Percentiles rank a stretch among this genome's conserved stretches.
Evolutionary conservation across 2,113 vertebrate species (phyloP).

Genomic region (Lophius piscatorius): DNA sequence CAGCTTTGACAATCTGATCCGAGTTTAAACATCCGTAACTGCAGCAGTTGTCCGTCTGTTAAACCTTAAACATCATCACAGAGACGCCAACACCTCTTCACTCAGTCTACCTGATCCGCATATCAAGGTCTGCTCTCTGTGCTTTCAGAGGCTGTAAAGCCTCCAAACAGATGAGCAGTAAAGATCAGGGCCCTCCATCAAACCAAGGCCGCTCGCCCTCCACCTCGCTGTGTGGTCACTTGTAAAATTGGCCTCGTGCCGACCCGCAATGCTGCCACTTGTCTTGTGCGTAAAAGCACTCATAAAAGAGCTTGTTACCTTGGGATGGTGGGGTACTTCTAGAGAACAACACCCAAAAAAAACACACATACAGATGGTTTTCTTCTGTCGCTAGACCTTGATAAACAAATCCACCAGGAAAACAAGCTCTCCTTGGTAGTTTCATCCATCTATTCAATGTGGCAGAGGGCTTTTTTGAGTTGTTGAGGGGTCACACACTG

Average conservation of each 20-base stretch:
- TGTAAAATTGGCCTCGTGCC: constrained; percentile 64
- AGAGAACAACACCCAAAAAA: constrained; percentile 47
- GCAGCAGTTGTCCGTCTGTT: constrained; percentile 41
- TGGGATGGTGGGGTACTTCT: background rate
- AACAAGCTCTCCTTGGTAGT: no score
- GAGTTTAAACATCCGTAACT: constrained; percentile 9
- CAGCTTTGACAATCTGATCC: background rate
- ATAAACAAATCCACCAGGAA: constrained; percentile 21
- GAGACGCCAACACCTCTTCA: constrained; percentile 28
- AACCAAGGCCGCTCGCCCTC: background rate
- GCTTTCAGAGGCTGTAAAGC: constrained; percentile 42
- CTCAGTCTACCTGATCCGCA: constrained; percentile 28
- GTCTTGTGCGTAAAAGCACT: constrained; percentile 47
- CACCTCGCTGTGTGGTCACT: constrained; percentile 66
- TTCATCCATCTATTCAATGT: constrained; percentile 49
- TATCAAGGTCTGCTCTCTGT: constrained; percentile 13
- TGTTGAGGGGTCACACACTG: constrained; percentile 6
- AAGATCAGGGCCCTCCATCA: constrained; percentile 31
- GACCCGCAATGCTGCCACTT: constrained; percentile 42
- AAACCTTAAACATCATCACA: constrained; percentile 38
- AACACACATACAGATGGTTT: constrained; percentile 39
- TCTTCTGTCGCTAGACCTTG: constrained; percentile 5
- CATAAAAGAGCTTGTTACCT: constrained; percentile 54
- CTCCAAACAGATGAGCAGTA: constrained; percentile 32
- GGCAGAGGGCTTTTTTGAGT: constrained; percentile 1